Base-by-base conservation (phyloP, 2,797 vertebrate species). In the Coregonus ussuriensis region DNA sequence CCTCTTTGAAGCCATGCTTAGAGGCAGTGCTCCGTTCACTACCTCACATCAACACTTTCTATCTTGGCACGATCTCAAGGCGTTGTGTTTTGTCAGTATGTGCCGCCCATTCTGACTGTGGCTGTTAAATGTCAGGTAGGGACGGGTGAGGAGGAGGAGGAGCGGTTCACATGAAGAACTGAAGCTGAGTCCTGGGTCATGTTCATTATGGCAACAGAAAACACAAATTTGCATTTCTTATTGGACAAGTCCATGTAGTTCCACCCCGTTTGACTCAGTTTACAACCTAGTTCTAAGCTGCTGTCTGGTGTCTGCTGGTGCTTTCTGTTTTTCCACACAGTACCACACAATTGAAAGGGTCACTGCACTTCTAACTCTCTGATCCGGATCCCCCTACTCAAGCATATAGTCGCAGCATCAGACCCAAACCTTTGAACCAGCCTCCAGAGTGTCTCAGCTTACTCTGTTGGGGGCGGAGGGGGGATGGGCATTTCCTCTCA, bases 1-100 rank as follows among this genome's bases (percentile, higher is more conserved):
- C 88, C 82, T 81, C 91, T 93, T 91, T 93, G 89, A 93, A 93
- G 90, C 87, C 81, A 80, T 77, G 75, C 84, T 91, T 82, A 56
- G 85, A 87, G 85, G 85, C 84, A 75, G 84, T 6, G 81, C 81
- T 79, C 71, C 84, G 85, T 86, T 86, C 87, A 78, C 89, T 80
- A 74, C 82, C 84, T 88, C 87, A 89, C 85, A 90, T 92, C 91
- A 93, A 91, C 91, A 90, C 88, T 74, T 37, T 87, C 82, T 88
- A 88, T 91, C 92, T 93, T 87, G 89, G 89, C 89, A 91, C 83
- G 81, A 88, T 91, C 89, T 90, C 65, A 47, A 77, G 84, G 85
- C 89, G 16, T 90, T 84, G 73, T 88, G 87, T 92, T 92, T 90
- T 88, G 91, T 85, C 83, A 85, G 83, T 78, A 71, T 71, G 62